Evolutionary conservation across 2,113 vertebrate genomes (phyloP).

Genomic region (Ophthalmolycus amberensis): DNA sequence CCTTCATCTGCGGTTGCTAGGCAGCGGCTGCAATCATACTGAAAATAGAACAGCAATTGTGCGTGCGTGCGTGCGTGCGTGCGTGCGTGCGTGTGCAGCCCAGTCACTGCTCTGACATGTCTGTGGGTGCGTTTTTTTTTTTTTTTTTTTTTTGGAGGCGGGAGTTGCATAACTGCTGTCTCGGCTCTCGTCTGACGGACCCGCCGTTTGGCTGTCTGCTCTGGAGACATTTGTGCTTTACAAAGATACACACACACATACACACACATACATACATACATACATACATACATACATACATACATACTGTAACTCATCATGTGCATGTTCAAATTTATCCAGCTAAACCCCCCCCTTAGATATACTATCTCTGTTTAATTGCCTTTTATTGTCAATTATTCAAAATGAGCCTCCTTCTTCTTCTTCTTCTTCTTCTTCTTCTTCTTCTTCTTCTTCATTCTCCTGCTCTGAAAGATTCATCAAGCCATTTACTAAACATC

Average conservation of each 20-base stretch:
- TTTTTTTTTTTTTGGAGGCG: slow-evolving; percentile 13
- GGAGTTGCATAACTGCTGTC: slow-evolving; percentile 57
- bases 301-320: slow-evolving; percentile 1
- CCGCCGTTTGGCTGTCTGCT: slow-evolving; percentile 26
- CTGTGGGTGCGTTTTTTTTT: slow-evolving; percentile 7
- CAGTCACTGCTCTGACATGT: slow-evolving; percentile 40
- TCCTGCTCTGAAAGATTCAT: slow-evolving; percentile 69
- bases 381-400: slow-evolving; percentile 65
- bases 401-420: slow-evolving; percentile 18
- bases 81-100: neutral
- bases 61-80: neutral
- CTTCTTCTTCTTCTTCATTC: neutral
- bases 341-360: slow-evolving; percentile 5
- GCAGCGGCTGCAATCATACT: slow-evolving; percentile 54
- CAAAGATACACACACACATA: neutral
- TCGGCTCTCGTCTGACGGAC: slow-evolving; percentile 34
- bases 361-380: slow-evolving; percentile 5
- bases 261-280: neutral
- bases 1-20: slow-evolving; percentile 69
- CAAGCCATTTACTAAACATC: slow-evolving; percentile 58
- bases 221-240: slow-evolving; percentile 15
- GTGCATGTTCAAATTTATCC: slow-evolving; percentile 5
- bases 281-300: neutral
- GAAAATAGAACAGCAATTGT: slow-evolving; percentile 24
- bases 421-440: neutral